Base-by-base conservation (phyloP, 2,113 vertebrate genomes). In the Fregetta grallaria region DNA sequence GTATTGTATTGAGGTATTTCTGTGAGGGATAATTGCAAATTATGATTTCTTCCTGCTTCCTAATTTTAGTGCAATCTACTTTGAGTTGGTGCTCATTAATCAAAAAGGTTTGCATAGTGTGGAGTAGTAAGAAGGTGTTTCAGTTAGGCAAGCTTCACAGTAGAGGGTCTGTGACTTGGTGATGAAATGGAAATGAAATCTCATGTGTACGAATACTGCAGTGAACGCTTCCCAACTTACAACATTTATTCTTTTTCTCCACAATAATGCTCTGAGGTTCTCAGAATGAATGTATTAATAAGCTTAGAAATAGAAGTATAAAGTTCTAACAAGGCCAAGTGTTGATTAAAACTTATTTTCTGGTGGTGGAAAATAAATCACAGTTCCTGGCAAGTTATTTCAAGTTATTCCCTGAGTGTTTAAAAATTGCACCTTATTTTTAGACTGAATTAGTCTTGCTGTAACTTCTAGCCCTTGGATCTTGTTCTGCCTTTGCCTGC, bases 11-110 rank as follows among this genome's bases (percentile, higher is more conserved):
- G 63, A 82, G 67, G 58, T 76, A 79, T 85, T 92, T 92, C 66
- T 90, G 50, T 1, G 6, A 85, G 52, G 58, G 53, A 44, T 92
- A 89, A 86, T 82, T 95, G 74, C 74, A 95, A 88, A 86, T 90
- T 90, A 82, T 73, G 40, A 68, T 91, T 95, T 95, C 81, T 94
- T 94, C 77, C 81, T 88, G 70, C 71, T 97, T 92, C 81, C 50
- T 91, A 86, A 91, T 96, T 95, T 90, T 88, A 72, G 67, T 7
- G 3, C 89, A 86, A 70, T 91, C 77, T 76, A 70, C 81, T 87
- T 91, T 45, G 73, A 89, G 42, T 85, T 78, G 76, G 45, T 32
- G 45, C 49, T 91, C 58, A 66, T 94, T 92, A 95, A 85, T 88
- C 70, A 88, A 32, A 91, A 76, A 86, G 72, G 22, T 72, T 93